Conservation (phyloP, 2,797 vertebrate species). For the Sebastolobus alascanus region DNA sequence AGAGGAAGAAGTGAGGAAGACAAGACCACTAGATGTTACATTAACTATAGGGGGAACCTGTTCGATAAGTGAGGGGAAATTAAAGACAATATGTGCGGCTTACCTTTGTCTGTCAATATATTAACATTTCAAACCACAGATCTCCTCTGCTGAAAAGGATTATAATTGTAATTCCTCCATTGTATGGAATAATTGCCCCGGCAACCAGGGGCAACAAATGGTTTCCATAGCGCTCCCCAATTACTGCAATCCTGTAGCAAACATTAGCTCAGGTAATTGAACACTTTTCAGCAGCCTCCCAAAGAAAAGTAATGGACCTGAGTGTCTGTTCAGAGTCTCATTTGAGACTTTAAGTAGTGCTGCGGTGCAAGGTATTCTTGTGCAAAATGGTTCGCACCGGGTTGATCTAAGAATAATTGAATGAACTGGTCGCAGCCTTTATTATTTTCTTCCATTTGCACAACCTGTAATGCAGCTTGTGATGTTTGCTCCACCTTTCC, state of each 20-base stretch:
- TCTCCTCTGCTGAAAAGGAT: conserved; percentile 12
- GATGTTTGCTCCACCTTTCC: conserved; percentile 12
- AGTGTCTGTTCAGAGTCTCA: conserved; percentile 1
- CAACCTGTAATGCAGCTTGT: conserved; percentile 1
- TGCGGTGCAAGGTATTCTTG: neutral
- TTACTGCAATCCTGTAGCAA: conserved; percentile 34
- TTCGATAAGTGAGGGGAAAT: neutral
- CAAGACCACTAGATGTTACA: neutral
- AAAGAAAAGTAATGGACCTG: conserved; percentile 9
- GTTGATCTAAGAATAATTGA: conserved; percentile 8
- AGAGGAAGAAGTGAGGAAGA: conserved; percentile 14
- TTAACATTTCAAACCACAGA: conserved; percentile 32
- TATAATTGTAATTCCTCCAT: conserved; percentile 24
- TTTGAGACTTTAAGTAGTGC: conserved; percentile 9
- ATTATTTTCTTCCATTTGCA: conserved; percentile 26
- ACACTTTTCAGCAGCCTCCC: conserved; percentile 22
- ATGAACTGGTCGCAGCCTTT: conserved; percentile 3
- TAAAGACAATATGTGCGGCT: conserved; percentile 1
- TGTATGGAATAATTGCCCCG: conserved; percentile 39
- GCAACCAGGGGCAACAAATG: conserved; percentile 31
- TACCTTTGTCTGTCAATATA: conserved; percentile 10
- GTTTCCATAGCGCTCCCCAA: conserved; percentile 25
- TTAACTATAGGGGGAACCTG: neutral
- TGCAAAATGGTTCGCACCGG: neutral
- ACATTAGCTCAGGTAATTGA: conserved; percentile 53